A percentile compares a stretch with the other conserved stretches of the same genome.
phyloP scores from a whole-genome alignment of 2,113 vertebrate genomes.

The Sturnira hondurensis region DNA sequence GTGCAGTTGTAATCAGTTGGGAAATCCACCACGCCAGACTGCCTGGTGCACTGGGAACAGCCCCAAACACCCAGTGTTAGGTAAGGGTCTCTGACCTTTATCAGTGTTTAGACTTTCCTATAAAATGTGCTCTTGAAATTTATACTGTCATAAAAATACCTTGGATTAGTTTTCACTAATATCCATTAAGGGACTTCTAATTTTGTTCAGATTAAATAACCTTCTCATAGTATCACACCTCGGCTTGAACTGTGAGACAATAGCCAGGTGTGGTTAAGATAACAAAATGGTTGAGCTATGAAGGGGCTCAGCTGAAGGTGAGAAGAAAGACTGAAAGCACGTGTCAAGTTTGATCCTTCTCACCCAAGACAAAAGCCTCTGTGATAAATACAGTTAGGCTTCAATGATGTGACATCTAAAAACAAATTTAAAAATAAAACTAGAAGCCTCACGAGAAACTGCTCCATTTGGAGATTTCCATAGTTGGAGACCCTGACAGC shows the following conservation, averaged over 20 bases:
- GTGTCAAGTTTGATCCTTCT: not conserved
- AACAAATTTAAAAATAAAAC: not conserved
- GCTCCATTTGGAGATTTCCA: not conserved
- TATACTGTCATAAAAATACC: conserved; percentile 23
- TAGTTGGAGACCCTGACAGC: not conserved
- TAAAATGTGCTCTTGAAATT: conserved; percentile 3
- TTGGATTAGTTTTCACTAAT: conserved; percentile 19
- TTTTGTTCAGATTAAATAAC: conserved; percentile 3
- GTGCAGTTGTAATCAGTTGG: fast-evolving
- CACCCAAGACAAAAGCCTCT: not conserved
- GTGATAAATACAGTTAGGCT: not conserved
- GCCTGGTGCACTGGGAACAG: not conserved
- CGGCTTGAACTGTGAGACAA: not conserved
- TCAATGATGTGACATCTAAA: not conserved
- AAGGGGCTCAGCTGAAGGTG: not conserved
- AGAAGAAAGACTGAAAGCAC: not conserved
- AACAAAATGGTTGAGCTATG: not conserved
- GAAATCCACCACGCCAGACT: not conserved
- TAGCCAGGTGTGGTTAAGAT: not conserved
- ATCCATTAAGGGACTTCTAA: not conserved
- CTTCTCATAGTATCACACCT: not conserved
- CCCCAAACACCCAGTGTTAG: not conserved
- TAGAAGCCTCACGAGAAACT: not conserved
- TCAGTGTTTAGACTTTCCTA: not conserved
- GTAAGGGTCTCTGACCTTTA: not conserved